Percentiles rank a stretch among this genome's conserved stretches.
phyloP scores from a whole-genome alignment of 2,888 invertebrate species.

The Orthonevra nobilis region DNA sequence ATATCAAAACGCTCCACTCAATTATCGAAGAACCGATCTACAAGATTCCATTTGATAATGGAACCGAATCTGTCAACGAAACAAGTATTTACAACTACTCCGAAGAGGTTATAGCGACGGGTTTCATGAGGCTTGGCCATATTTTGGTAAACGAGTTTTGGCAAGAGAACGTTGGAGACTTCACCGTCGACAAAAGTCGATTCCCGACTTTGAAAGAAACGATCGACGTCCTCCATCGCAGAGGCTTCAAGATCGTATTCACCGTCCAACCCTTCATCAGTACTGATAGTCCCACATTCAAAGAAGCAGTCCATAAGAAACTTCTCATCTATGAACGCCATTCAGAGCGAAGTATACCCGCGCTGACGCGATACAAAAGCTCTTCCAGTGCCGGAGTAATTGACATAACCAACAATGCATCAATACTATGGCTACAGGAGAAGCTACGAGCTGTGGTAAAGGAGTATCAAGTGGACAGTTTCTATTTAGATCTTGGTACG shows the following conservation, averaged over 20 bases:
- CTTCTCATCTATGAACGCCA: conserved; percentile 90
- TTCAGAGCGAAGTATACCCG: conserved; percentile 89
- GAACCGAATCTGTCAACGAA: conserved; percentile 83
- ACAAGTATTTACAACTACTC: conserved; percentile 90
- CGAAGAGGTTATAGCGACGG: conserved; percentile 89
- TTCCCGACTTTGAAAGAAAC: conserved; percentile 90
- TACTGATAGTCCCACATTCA: conserved; percentile 91
- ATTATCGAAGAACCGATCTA: conserved; percentile 92
- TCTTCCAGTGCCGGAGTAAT: conserved; percentile 90
- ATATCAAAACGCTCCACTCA: conserved; percentile 87
- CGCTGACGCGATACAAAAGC: conserved; percentile 90
- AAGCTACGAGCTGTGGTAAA: conserved; percentile 87
- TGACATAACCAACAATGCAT: conserved; percentile 91
- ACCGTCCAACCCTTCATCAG: conserved; percentile 95
- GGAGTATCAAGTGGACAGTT: conserved; percentile 90
- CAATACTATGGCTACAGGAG: conserved; percentile 89
- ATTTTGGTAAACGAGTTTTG: conserved; percentile 90
- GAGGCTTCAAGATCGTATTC: conserved; percentile 92
- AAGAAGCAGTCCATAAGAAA: conserved; percentile 87
- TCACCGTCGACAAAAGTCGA: conserved; percentile 88
- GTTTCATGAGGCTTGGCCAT: conserved; percentile 89
- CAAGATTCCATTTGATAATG: conserved; percentile 86
- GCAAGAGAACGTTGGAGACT: conserved; percentile 92
- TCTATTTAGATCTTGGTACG: conserved; percentile 90
- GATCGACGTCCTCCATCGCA: conserved; percentile 88